phyloP scores from a whole-genome alignment of 2,888 invertebrate species.

The Diarsia mendica region DNA sequence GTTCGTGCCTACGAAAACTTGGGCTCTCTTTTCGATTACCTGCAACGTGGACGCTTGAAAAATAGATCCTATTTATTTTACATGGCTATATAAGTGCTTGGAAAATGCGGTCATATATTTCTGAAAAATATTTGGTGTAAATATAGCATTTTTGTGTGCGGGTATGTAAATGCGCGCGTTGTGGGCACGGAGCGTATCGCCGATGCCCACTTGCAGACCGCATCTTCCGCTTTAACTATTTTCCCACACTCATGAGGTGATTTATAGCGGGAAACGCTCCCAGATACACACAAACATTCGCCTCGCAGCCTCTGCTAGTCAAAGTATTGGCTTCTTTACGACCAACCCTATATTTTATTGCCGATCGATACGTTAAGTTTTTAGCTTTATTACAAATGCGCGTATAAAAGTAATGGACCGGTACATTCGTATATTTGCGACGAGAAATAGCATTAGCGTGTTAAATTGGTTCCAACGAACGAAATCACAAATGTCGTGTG shows the following conservation, averaged over 20 bases:
- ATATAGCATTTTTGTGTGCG: constrained; percentile 45
- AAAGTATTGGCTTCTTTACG: constrained; percentile 83
- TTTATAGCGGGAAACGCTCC: constrained; percentile 82
- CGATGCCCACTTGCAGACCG: constrained; percentile 77
- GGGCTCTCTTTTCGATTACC: constrained; percentile 68
- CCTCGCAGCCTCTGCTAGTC: constrained; percentile 75
- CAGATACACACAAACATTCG: constrained; percentile 79
- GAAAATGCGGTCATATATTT: constrained; percentile 41
- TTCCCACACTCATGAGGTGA: constrained; percentile 80
- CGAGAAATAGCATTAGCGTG: constrained; percentile 56
- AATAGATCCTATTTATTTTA: constrained; percentile 47
- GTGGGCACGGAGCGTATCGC: constrained; percentile 73
- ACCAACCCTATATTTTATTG: constrained; percentile 83
- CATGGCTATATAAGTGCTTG: constrained; percentile 12
- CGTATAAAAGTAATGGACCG: constrained; percentile 56
- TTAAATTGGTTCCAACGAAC: constrained; percentile 63
- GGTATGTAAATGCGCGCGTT: constrained; percentile 63
- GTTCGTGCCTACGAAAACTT: constrained; percentile 77
- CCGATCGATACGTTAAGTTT: constrained; percentile 79
- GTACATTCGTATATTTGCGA: constrained; percentile 65
- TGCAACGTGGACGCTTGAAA: constrained; percentile 49
- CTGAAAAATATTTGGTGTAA: constrained; percentile 34
- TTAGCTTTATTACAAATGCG: constrained; percentile 72
- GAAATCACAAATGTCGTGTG: constrained; percentile 73
- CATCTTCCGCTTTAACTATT: constrained; percentile 80